Conservation (phyloP, 1,140 invertebrate species). For the Euwallacea similis region DNA sequence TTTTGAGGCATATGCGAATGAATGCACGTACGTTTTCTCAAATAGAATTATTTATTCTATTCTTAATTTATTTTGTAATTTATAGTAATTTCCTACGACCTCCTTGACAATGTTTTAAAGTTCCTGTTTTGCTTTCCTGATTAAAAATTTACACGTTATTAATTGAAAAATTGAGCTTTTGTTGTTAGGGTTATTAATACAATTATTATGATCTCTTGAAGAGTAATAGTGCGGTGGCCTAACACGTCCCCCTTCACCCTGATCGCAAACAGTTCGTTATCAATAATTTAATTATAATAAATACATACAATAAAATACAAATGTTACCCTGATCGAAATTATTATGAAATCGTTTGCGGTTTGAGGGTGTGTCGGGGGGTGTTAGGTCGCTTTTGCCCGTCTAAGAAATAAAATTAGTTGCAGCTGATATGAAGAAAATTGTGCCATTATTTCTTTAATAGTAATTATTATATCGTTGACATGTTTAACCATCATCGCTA, state of each 20-base stretch:
- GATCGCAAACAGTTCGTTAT: slow-evolving; percentile 28
- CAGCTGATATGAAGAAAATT: slow-evolving; percentile 50
- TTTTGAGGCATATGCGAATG: too few relatives aligned
- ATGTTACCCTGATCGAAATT: slow-evolving; percentile 52
- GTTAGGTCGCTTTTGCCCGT: slow-evolving; percentile 10
- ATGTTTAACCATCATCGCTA: slow-evolving; percentile 43
- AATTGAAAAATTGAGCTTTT: too few relatives aligned
- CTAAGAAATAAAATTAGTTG: slow-evolving; percentile 5
- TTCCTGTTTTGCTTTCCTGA: too few relatives aligned
- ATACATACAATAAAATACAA: slow-evolving; percentile 43
- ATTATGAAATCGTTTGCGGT: slow-evolving; percentile 46
- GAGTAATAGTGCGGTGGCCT: too few relatives aligned
- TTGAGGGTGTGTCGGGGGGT: background rate
- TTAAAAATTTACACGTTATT: too few relatives aligned
- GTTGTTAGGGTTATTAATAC: too few relatives aligned
- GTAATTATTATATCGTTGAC: slow-evolving; percentile 42
- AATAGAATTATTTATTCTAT: too few relatives aligned
- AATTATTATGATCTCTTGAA: too few relatives aligned
- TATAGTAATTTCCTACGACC: too few relatives aligned
- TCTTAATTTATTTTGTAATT: too few relatives aligned
- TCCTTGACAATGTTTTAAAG: too few relatives aligned
- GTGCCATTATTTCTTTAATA: slow-evolving; percentile 40
- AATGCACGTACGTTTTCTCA: too few relatives aligned
- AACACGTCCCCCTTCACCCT: background rate
- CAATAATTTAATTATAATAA: slow-evolving; percentile 29